phyloP scores from a whole-genome alignment of 2,888 invertebrate species.

The Pocota personata region DNA sequence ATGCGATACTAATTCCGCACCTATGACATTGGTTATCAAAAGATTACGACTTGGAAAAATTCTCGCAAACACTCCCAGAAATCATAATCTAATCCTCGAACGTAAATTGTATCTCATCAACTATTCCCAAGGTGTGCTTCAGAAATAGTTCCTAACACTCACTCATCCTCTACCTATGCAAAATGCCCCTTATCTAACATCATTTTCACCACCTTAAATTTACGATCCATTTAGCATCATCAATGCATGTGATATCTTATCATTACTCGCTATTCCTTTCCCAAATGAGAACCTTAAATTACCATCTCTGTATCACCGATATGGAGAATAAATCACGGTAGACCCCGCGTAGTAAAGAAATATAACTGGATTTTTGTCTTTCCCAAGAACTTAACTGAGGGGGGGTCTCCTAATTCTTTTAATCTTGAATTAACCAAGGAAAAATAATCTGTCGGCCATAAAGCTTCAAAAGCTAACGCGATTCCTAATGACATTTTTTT shows the following conservation, averaged over 20 bases:
- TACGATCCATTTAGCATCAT: not conserved
- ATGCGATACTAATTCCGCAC: too few relatives aligned
- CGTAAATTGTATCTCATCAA: too few relatives aligned
- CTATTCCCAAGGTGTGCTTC: too few relatives aligned
- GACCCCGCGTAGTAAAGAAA: not conserved
- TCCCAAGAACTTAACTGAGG: not conserved
- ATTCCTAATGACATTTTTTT: not conserved
- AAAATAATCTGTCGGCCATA: not conserved
- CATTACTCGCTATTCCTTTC: not conserved
- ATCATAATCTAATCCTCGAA: too few relatives aligned
- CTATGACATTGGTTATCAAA: too few relatives aligned
- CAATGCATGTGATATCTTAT: not conserved
- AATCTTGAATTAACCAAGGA: not conserved
- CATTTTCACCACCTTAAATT: not conserved
- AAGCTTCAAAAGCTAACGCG: not conserved
- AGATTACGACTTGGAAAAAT: too few relatives aligned
- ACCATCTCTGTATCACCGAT: not conserved
- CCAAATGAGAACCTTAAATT: not conserved
- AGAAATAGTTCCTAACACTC: too few relatives aligned
- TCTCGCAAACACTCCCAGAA: too few relatives aligned
- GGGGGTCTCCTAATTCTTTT: not conserved
- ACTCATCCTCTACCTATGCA: too few relatives aligned
- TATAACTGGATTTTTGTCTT: not conserved
- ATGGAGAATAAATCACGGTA: not conserved
- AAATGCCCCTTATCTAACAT: not conserved